Percentiles rank a stretch among this genome's conserved stretches.
Conservation (phyloP, 2,797 vertebrate genomes). For the Notoglanidium macrostoma region DNA sequence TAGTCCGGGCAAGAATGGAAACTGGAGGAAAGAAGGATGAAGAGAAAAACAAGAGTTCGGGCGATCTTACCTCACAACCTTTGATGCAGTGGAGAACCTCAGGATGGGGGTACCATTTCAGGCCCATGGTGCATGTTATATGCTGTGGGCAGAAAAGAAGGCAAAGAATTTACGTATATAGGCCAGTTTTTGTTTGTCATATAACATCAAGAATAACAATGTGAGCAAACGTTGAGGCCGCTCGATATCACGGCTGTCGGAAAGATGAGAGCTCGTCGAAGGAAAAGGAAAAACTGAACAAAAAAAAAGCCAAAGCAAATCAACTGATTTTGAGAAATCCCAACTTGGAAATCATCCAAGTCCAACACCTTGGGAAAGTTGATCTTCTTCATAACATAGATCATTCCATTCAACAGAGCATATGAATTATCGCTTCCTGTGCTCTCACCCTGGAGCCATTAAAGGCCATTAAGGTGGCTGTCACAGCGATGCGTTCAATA, state of each 20-base stretch:
- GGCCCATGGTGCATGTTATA: conserved; percentile 90
- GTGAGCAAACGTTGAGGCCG: neutral
- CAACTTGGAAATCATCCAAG: conserved; percentile 22
- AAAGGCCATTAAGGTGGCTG: conserved; percentile 11
- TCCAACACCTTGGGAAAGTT: conserved; percentile 37
- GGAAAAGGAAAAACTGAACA: neutral
- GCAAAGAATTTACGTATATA: neutral
- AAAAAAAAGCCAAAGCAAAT: neutral
- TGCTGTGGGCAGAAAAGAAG: conserved; percentile 72
- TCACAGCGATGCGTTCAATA: conserved; percentile 1
- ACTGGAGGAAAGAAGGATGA: neutral
- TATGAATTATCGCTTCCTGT: conserved; percentile 31
- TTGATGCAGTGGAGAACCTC: conserved; percentile 92
- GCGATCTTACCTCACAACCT: conserved; percentile 90
- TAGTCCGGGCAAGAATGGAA: neutral
- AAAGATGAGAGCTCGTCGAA: neutral
- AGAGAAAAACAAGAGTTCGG: neutral
- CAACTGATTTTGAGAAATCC: neutral
- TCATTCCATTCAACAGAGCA: conserved; percentile 13
- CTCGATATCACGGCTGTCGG: neutral
- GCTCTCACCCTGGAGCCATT: conserved; percentile 17
- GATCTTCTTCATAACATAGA: conserved; percentile 33
- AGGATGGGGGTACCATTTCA: conserved; percentile 95
- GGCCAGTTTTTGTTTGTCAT: neutral
- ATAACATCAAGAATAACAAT: neutral